Percentiles rank a stretch among this genome's conserved stretches.
These are phyloP conservation scores for Falco rusticolus DNA, from an alignment of 2,797 vertebrate genomes.

Conservation along the genomic window DNA sequence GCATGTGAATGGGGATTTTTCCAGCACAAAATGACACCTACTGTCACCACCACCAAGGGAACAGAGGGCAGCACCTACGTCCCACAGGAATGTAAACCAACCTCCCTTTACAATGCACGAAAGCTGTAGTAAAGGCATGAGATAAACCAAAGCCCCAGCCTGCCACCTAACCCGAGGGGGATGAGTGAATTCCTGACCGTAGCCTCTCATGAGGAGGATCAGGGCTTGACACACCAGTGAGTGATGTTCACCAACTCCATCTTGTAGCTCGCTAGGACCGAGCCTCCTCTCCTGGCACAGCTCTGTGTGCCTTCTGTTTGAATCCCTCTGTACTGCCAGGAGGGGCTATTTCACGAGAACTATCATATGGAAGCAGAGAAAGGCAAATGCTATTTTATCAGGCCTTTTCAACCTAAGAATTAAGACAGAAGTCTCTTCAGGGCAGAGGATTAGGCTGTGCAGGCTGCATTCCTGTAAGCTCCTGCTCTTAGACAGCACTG, in stretches of 20 bases:
- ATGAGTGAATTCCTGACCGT: background rate
- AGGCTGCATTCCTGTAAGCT: background rate
- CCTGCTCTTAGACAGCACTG: background rate
- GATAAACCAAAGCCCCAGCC: background rate
- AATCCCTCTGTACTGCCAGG: background rate
- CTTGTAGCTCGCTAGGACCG: background rate
- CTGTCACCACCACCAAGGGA: background rate
- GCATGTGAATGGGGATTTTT: fast-evolving
- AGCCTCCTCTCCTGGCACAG: background rate
- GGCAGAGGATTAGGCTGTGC: background rate
- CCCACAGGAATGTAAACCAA: background rate
- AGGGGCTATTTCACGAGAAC: background rate
- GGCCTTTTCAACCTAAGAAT: background rate
- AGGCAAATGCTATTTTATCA: background rate
- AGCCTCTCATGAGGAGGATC: background rate
- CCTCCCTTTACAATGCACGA: fast-evolving
- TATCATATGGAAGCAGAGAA: background rate
- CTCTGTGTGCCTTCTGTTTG: fast-evolving
- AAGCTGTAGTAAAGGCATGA: background rate
- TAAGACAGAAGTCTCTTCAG: constrained; percentile 3
- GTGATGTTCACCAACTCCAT: background rate
- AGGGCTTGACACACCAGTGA: background rate
- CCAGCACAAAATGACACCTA: background rate
- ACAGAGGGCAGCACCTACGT: fast-evolving
- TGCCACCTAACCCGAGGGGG: background rate